Conservation (phyloP, 1,140 invertebrate genomes). For the Bradysia coprophila region DNA sequence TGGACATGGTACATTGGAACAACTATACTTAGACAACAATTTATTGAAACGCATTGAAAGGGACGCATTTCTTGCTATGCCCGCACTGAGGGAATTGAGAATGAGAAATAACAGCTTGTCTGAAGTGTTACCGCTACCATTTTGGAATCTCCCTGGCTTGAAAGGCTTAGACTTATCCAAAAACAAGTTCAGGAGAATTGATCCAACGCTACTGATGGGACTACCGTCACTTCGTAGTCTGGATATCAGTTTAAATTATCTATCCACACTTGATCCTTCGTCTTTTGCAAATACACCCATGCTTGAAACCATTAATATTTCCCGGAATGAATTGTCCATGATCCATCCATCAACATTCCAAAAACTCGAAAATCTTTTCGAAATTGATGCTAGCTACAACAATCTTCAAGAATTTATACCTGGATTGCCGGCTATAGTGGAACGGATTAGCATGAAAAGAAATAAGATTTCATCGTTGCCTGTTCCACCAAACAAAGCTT, state of each 20-base stretch:
- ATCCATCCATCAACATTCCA: constrained; percentile 54
- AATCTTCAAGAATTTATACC: constrained; percentile 46
- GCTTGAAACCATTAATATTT: constrained; percentile 61
- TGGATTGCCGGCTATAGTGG: constrained; percentile 52
- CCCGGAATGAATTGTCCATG: constrained; percentile 43
- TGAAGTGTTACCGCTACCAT: constrained; percentile 39
- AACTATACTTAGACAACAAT: constrained; percentile 64
- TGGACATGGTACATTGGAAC: constrained; percentile 58
- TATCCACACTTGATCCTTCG: constrained; percentile 47
- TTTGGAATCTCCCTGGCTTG: constrained; percentile 62
- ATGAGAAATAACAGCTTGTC: constrained; percentile 59
- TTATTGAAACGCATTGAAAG: constrained; percentile 47
- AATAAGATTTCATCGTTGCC: constrained; percentile 54
- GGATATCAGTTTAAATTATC: constrained; percentile 59
- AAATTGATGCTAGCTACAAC: constrained; percentile 62
- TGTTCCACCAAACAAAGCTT: constrained; percentile 35
- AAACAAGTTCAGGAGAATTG: constrained; percentile 53
- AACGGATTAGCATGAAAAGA: constrained; percentile 51
- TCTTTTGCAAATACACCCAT: constrained; percentile 49
- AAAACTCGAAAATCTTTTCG: constrained; percentile 50
- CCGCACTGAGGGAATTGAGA: constrained; percentile 57
- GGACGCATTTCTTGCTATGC: constrained; percentile 62
- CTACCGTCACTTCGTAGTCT: constrained; percentile 54
- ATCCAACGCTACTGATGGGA: constrained; percentile 48
- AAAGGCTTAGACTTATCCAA: constrained; percentile 64